phyloP scores from a whole-genome alignment of 2,888 invertebrate species.

The Uropetala carovei region DNA sequence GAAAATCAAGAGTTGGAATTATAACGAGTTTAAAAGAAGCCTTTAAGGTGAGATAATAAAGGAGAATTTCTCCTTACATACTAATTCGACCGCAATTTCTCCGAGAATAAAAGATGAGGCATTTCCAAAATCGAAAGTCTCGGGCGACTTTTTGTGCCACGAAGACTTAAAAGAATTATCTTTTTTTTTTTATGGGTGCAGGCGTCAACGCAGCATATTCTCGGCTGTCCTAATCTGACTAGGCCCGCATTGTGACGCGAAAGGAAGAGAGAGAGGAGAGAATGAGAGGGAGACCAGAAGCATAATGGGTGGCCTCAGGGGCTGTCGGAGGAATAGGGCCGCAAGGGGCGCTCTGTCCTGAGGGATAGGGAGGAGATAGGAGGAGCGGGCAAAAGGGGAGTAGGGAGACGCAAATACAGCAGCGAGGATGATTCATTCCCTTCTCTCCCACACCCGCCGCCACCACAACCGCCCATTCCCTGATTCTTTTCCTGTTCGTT shows the following conservation, averaged over 20 bases:
- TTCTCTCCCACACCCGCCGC: background rate
- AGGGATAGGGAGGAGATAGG: background rate
- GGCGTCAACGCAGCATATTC: constrained; percentile 21
- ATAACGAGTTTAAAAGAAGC: too few species aligned
- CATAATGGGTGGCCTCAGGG: constrained; percentile 50
- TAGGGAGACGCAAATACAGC: background rate
- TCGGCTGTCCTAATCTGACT: constrained; percentile 5
- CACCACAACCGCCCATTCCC: background rate
- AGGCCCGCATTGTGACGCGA: background rate
- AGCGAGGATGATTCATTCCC: constrained; percentile 30
- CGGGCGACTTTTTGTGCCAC: background rate
- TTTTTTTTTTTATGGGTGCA: background rate
- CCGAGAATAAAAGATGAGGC: background rate
- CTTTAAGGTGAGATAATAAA: too few species aligned
- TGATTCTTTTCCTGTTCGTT: background rate
- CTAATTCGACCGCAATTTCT: background rate
- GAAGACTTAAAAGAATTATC: constrained; percentile 21
- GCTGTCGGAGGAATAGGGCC: constrained; percentile 2
- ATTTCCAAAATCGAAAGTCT: background rate
- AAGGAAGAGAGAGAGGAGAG: background rate
- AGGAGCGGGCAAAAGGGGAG: background rate
- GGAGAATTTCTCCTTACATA: too few species aligned
- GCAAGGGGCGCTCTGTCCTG: background rate
- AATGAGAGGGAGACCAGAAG: background rate
- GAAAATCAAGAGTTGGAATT: too few species aligned